Evolutionary conservation across 1,140 invertebrate genomes (phyloP).

Genomic region (Drosophila sp.): DNA sequence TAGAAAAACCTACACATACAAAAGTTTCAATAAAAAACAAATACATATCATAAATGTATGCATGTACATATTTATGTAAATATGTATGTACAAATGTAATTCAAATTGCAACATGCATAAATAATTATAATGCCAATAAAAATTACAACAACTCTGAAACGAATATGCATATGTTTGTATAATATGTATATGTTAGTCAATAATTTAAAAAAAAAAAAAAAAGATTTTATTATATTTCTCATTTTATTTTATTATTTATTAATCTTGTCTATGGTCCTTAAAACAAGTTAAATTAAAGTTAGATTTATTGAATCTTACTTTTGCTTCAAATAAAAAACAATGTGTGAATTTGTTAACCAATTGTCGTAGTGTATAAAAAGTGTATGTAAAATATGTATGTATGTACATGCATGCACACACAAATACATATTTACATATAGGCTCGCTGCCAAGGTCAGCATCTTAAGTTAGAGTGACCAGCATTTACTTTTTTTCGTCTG

Average conservation of each 20-base stretch:
- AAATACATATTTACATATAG: not conserved
- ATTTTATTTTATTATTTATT: no score
- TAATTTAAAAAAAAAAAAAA: not conserved
- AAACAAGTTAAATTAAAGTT: no score
- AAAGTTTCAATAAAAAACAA: no score
- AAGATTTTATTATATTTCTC: no score
- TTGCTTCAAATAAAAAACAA: no score
- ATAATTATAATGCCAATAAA: not conserved
- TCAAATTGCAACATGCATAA: not conserved
- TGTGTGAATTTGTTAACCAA: no score
- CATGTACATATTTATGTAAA: not conserved
- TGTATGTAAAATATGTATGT: not conserved
- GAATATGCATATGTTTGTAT: not conserved
- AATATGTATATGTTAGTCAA: not conserved
- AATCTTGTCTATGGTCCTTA: no score
- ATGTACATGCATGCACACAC: not conserved
- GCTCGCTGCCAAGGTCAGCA: slow-evolving; percentile 27
- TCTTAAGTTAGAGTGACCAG: slow-evolving; percentile 7
- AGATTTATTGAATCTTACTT: no score
- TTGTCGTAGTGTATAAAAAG: no score
- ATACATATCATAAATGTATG: not conserved
- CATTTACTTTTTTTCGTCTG: slow-evolving; percentile 6
- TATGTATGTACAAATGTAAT: slow-evolving; percentile 1
- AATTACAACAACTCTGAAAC: not conserved
- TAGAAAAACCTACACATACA: not conserved